Base-by-base conservation (phyloP, 2,888 invertebrate species). In the Rotaria sp. region DNA sequence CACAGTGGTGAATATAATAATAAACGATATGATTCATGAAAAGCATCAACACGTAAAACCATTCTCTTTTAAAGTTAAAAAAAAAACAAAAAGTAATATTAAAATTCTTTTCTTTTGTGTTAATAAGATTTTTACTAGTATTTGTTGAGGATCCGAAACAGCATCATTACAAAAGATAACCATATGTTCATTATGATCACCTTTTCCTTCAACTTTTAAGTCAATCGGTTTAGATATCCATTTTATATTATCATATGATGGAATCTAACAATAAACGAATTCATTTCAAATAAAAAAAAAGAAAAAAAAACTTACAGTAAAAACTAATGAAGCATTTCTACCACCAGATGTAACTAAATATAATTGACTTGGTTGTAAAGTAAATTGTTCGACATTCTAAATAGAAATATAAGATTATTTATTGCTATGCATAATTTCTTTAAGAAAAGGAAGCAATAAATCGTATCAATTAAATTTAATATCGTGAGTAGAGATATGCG, bases 1-100 rank as follows among this genome's bases (percentile, higher is more conserved):
- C 86, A 86, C 35, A 84, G 85, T 30, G 86, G 74, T n/a, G 86
- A 41, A 41, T 75, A 86, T 24, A 86, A 45, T 13, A 21, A 74
- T 21, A 74, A 35, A 35, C 74, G 74, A 74, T 74, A 74, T 15
- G 74, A 74, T 35, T 74, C 74, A 75, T 41, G 75, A 75, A 21
- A 75, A 38, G 41, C 0, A 41, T 75, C 38, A 35, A 75, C 26
- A 75, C 38, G 41, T 75, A 75, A 41, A 8, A 41, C 24, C 26
- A 75, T 41, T 41, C 24, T 41, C 74, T 74, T 74, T 21, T 38
- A 35, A 74, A 21, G 38, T 24, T 26, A 57, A 57, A 59, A 26
- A 8, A 26, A n/a, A 30, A 30, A 30, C 5, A 2, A 57, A 45
- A 8, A 10, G 10, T 45, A n/a, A 57, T 26, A n/a, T 26, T 3